Evolutionary conservation across 2,797 vertebrate species (phyloP).

Genomic region (Sylvilagus floridanus): DNA sequence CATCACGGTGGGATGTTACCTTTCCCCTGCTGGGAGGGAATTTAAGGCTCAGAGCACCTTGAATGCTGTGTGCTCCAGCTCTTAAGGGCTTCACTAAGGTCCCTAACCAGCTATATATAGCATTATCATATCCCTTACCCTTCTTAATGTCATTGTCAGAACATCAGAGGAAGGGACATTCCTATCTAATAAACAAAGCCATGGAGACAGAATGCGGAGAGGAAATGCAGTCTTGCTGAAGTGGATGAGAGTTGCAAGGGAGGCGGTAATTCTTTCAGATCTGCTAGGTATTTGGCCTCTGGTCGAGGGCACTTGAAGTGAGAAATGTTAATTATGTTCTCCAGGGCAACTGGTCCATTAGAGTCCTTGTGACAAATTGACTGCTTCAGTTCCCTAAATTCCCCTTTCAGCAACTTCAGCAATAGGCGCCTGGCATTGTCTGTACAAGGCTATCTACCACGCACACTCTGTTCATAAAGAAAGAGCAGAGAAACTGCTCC

Average conservation of each 20-base stretch:
- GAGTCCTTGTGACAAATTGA: not conserved
- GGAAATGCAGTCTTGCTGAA: slow-evolving; percentile 42
- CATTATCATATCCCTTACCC: not conserved
- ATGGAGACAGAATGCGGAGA: not conserved
- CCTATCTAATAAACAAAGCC: not conserved
- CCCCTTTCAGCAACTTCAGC: not conserved
- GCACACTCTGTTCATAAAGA: not conserved
- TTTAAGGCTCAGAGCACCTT: not conserved
- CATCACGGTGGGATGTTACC: not conserved
- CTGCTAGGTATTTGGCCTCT: not conserved
- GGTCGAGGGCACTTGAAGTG: not conserved
- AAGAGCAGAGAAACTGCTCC: not conserved
- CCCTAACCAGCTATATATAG: too few relatives aligned
- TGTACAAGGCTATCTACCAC: not conserved
- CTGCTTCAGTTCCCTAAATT: not conserved
- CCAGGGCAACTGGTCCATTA: not conserved
- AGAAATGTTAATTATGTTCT: slow-evolving; percentile 55
- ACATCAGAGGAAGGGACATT: slow-evolving; percentile 1
- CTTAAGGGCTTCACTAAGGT: not conserved
- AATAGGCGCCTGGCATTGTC: not conserved
- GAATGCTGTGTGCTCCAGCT: not conserved
- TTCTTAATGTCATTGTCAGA: not conserved
- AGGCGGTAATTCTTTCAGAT: not conserved
- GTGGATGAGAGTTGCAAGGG: not conserved
- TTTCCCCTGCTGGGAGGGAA: not conserved